Evolutionary conservation across 2,113 vertebrate genomes (phyloP), one percentile per base, ranked within the genome.

Genomic region (Leptodactylus fuscus): DNA sequence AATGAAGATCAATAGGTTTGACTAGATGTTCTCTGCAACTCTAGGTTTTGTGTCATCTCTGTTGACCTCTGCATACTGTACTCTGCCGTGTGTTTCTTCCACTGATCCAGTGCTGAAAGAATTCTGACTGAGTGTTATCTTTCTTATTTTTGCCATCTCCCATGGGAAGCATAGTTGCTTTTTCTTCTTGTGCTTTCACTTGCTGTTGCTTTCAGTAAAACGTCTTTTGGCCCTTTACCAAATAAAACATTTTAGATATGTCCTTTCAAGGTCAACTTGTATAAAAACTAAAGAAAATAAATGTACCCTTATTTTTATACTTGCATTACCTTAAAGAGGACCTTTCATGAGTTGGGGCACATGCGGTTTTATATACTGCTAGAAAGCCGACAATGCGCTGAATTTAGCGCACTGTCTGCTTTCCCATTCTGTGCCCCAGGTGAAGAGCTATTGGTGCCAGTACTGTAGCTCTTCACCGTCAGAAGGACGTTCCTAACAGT

Each of bases 121-220:
- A 75, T 74, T 75, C 34, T 5, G 16, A 20, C 51, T 60, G 48
- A 75, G 49, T 75, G 49, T 18, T 75, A 58, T 60, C 69, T 74
- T 53, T 32, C 27, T 58, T 44, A 46, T 82, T 53, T 75, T 74
- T 58, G 34, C 34, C 18, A 12, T 46, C n/a, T 53, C 81, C 51
- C 49, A 60, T 27, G 81, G 81, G 69, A 60, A 41, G 34, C 22
- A 41, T 24, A 83, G 46, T 24, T 73, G 12, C 32, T 65, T 70
- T 83, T 73, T 75, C 34, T 82, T 73, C 69, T 46, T 83, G 24
- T 51, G 5, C 34, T 29, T 55, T 74, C 18, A 32, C 49, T 60
- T 29, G 65, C 81, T 83, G 51, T 75, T 60, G 49, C 51, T 82
- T 58, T 75, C 69, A 58, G 49, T 60, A 83, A 74, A 83, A 74